Percentiles rank a stretch among this genome's conserved stretches.
Conservation (phyloP, 2,888 invertebrate genomes). For the Xylota sylvarum region DNA sequence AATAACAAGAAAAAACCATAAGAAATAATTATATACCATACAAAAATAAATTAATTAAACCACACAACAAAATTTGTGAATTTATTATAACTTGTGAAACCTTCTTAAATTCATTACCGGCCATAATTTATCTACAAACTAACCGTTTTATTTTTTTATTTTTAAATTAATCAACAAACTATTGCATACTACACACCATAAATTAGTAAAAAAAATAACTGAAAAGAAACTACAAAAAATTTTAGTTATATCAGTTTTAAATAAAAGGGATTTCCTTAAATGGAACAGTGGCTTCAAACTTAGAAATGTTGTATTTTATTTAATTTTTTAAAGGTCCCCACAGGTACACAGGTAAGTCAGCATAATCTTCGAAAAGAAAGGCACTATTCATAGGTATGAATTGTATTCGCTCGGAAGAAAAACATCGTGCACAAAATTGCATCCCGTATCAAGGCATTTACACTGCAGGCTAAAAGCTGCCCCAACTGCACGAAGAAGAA, state of each 20-base stretch:
- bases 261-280: constrained; percentile 12
- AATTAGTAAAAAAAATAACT: constrained; percentile 2
- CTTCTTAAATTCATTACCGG: constrained; percentile 3
- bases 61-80: constrained; percentile 13
- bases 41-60: constrained; percentile 30
- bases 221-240: constrained; percentile 17
- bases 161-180: constrained; percentile 13
- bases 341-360: too few relatives aligned
- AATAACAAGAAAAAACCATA: too few relatives aligned
- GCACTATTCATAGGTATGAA: too few relatives aligned
- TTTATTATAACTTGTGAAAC: neutral
- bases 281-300: constrained; percentile 8
- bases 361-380: too few relatives aligned
- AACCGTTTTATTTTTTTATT: neutral
- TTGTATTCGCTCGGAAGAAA: too few relatives aligned
- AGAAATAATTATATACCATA: neutral
- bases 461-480: too few relatives aligned
- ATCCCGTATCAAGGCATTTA: too few relatives aligned
- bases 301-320: neutral
- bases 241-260: constrained; percentile 29
- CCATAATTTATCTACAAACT: constrained; percentile 11
- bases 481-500: too few relatives aligned
- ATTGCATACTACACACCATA: constrained; percentile 28
- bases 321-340: too few relatives aligned
- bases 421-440: too few relatives aligned